Conservation (phyloP, 2,797 vertebrate genomes). For the Hydrolagus colliei region DNA sequence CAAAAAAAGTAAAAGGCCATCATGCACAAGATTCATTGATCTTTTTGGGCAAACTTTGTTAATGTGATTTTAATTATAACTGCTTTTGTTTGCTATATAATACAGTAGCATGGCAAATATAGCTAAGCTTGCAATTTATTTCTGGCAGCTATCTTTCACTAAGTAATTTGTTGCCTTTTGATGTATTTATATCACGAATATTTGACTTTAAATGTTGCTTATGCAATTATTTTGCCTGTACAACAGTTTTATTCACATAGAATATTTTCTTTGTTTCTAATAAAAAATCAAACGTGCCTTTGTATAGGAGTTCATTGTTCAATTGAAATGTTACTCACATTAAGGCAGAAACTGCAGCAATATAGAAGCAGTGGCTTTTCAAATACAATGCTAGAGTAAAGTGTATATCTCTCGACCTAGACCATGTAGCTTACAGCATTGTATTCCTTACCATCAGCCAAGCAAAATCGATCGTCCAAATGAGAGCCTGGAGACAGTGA, state of each 20-base stretch:
- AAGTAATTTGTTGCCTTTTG: not conserved
- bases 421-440: not conserved
- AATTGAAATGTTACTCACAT: not conserved
- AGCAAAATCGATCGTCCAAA: not conserved
- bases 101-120: too few relatives aligned
- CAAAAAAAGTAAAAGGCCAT: too few relatives aligned
- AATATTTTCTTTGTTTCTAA: not conserved
- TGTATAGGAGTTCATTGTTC: not conserved
- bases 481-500: not conserved
- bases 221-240: not conserved
- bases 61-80: too few relatives aligned
- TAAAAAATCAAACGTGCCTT: not conserved
- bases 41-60: too few relatives aligned
- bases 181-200: not conserved
- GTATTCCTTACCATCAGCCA: not conserved
- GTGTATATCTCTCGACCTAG: not conserved
- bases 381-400: not conserved
- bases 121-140: not conserved
- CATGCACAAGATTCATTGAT: too few relatives aligned
- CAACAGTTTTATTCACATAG: not conserved
- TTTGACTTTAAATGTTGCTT: not conserved
- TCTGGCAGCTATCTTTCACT: not conserved
- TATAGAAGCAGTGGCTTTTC: not conserved
- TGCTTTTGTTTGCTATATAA: too few relatives aligned
- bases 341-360: not conserved